phyloP scores from a whole-genome alignment of 2,888 invertebrate species.

The Drosophila aldrichi region DNA sequence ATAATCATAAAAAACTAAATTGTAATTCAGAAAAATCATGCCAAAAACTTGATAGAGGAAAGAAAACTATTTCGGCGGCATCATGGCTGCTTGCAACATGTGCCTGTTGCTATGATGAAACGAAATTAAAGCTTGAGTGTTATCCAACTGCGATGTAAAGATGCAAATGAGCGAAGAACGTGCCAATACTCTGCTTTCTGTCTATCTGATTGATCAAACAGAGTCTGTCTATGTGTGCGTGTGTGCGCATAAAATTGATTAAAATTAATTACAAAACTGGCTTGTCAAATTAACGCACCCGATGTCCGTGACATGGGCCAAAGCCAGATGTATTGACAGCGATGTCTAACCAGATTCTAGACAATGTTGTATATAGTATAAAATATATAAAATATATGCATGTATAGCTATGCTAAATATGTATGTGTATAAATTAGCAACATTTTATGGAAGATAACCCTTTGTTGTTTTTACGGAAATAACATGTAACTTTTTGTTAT shows the following conservation, averaged over 20 bases:
- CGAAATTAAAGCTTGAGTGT: slow-evolving; percentile 14
- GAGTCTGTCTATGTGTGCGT: neutral
- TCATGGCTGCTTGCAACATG: slow-evolving; percentile 36
- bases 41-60: slow-evolving; percentile 38
- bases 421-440: slow-evolving; percentile 36
- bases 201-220: slow-evolving; percentile 20
- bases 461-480: slow-evolving; percentile 55
- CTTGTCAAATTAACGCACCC: slow-evolving; percentile 61
- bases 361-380: slow-evolving; percentile 10
- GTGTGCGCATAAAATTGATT: slow-evolving; percentile 52
- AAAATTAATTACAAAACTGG: slow-evolving; percentile 69
- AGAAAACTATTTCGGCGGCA: slow-evolving; percentile 34
- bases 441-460: slow-evolving; percentile 8
- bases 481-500: slow-evolving; percentile 42
- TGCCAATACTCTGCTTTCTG: slow-evolving; percentile 6
- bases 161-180: slow-evolving; percentile 56
- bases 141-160: slow-evolving; percentile 42
- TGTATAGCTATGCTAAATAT: neutral
- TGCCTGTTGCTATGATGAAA: slow-evolving; percentile 24
- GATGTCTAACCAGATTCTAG: slow-evolving; percentile 54
- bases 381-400: neutral
- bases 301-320: slow-evolving; percentile 65
- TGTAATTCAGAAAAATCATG: slow-evolving; percentile 25
- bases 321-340: slow-evolving; percentile 27
- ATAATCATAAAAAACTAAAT: slow-evolving; percentile 30